Conservation (phyloP, 2,113 vertebrate species). For the Piaya cayana region DNA sequence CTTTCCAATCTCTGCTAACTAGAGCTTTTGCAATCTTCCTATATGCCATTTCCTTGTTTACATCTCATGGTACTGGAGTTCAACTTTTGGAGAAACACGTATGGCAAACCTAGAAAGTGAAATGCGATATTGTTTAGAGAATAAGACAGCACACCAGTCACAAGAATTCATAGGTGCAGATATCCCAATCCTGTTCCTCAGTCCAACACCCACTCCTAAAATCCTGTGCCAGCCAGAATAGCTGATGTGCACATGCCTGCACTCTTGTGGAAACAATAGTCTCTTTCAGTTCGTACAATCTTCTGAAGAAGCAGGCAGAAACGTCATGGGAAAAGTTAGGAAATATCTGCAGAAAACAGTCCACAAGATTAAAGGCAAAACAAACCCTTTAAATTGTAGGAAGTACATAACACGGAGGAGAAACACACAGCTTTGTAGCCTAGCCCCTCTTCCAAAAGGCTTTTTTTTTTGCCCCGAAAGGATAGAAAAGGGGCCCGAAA, state of each 20-base stretch:
- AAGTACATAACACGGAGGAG: constrained; percentile 5
- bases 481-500: neutral
- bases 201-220: constrained; percentile 69
- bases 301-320: constrained; percentile 73
- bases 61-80: neutral
- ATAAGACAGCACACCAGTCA: neutral
- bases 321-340: constrained; percentile 80
- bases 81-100: neutral
- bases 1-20: neutral
- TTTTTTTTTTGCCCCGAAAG: too few relatives aligned
- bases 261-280: constrained; percentile 75
- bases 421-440: neutral
- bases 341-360: constrained; percentile 76
- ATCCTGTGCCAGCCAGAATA: constrained; percentile 68
- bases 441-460: neutral
- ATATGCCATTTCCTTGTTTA: neutral
- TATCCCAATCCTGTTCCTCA: constrained; percentile 21
- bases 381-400: constrained; percentile 52
- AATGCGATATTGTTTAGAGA: neutral
- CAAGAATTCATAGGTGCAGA: neutral
- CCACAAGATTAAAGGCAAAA: constrained; percentile 71
- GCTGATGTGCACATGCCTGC: constrained; percentile 50
- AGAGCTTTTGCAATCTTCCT: neutral
- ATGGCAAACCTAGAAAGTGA: constrained; percentile 24
- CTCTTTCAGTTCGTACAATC: constrained; percentile 75